These are phyloP conservation scores for Porites lobata DNA, from an alignment of 92 coral and sea anemone species.

Conservation along the genomic window DNA sequence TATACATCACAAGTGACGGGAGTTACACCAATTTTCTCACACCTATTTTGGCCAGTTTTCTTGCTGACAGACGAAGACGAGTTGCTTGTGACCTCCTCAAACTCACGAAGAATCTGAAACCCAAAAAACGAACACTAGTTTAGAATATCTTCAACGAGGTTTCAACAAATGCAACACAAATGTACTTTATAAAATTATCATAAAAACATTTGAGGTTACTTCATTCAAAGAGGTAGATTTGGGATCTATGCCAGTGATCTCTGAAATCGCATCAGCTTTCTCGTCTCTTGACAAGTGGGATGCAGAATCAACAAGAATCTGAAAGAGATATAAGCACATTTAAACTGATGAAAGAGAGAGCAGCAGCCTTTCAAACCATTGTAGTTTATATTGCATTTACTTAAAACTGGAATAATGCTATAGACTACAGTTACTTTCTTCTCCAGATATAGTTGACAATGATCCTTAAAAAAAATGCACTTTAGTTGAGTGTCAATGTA, in stretches of 20 bases:
- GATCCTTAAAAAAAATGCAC: too few relatives aligned
- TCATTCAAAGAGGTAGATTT: conserved; percentile 52
- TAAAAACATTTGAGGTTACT: conserved; percentile 33
- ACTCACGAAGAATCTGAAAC: conserved; percentile 40
- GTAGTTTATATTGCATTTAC: too few relatives aligned
- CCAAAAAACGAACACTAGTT: not conserved
- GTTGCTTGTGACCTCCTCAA: conserved; percentile 35
- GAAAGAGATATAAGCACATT: not conserved
- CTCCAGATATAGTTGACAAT: too few relatives aligned
- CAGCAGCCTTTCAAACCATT: too few relatives aligned
- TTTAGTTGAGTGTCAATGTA: too few relatives aligned
- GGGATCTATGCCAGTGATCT: conserved; percentile 79
- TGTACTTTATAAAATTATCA: not conserved
- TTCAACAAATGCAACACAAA: not conserved
- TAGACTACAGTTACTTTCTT: too few relatives aligned
- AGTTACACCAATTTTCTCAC: not conserved
- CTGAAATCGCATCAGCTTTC: conserved; percentile 68
- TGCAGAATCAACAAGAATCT: conserved; percentile 80
- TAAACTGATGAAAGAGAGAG: not conserved
- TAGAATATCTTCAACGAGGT: not conserved
- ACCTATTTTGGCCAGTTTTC: conserved; percentile 20
- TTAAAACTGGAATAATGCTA: too few relatives aligned
- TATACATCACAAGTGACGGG: not conserved
- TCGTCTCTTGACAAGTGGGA: conserved; percentile 43
- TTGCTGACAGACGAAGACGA: conserved; percentile 7